A percentile compares a stretch with the other conserved stretches of the same genome.
Conservation (phyloP, 1,140 invertebrate species). For the Tetramorium alpestre region DNA sequence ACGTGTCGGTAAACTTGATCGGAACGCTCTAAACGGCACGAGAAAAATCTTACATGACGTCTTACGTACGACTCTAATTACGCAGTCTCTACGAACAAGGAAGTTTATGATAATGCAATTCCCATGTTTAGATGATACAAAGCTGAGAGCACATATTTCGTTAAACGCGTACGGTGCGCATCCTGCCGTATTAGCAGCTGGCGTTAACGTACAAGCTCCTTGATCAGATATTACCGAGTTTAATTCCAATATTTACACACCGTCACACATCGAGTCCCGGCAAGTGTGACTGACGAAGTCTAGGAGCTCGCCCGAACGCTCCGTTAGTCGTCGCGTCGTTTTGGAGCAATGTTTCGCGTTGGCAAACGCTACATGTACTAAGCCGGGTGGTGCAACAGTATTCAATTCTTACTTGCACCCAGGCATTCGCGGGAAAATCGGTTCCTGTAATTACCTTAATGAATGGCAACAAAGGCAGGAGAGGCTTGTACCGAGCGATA, state of each 20-base stretch:
- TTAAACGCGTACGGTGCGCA: neutral
- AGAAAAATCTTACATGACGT: neutral
- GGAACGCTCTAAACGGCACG: neutral
- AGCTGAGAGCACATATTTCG: constrained; percentile 8
- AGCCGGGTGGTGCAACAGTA: constrained; percentile 55
- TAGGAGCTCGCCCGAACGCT: neutral
- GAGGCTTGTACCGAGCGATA: constrained; percentile 63
- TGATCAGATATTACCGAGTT: constrained; percentile 18
- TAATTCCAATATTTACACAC: neutral
- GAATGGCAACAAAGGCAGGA: constrained; percentile 75
- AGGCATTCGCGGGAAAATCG: constrained; percentile 69
- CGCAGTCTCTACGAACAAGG: neutral
- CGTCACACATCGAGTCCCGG: neutral
- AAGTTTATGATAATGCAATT: constrained; percentile 24
- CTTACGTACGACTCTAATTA: neutral
- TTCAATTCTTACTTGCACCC: constrained; percentile 60
- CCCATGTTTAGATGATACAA: constrained; percentile 15
- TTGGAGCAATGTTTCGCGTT: constrained; percentile 21
- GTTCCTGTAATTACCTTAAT: constrained; percentile 78
- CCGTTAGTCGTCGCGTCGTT: constrained; percentile 45
- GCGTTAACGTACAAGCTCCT: neutral
- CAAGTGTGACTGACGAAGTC: neutral
- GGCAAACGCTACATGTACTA: neutral
- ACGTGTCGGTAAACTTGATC: neutral
- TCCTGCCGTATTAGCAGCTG: constrained; percentile 5